These are phyloP conservation scores for Psephotus haematonotus DNA, from an alignment of 2,113 vertebrate genomes.

Conservation along the genomic window DNA sequence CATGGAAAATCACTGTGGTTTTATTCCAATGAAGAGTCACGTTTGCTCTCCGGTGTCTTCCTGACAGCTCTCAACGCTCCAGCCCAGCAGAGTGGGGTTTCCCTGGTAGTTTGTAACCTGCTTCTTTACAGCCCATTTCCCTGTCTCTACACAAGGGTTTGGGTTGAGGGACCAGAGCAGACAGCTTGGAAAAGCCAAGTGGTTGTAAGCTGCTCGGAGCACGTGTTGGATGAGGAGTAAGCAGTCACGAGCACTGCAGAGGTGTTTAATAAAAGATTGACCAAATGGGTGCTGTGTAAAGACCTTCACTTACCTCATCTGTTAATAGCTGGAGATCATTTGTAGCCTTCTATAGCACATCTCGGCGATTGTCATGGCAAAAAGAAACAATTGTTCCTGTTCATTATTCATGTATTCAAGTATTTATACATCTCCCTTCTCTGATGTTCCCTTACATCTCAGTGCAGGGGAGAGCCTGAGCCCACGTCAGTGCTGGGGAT, in stretches of 20 bases:
- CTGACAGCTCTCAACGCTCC: background rate
- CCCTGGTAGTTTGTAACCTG: background rate
- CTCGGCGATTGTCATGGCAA: background rate
- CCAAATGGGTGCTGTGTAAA: background rate
- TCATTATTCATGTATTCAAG: background rate
- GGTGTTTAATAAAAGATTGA: background rate
- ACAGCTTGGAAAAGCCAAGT: background rate
- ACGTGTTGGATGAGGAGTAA: background rate
- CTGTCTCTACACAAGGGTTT: rapidly evolving
- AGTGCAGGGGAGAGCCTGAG: background rate
- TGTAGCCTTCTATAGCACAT: background rate
- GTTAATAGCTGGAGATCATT: background rate
- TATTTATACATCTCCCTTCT: background rate
- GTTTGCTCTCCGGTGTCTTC: background rate
- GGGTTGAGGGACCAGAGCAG: background rate
- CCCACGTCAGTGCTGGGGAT: rapidly evolving
- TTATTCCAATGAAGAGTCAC: background rate
- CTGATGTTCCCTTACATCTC: background rate
- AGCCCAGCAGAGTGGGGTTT: rapidly evolving
- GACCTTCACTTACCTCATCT: background rate
- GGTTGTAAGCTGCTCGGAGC: background rate
- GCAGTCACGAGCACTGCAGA: background rate
- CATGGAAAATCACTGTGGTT: rapidly evolving
- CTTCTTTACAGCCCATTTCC: background rate
- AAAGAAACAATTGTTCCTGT: background rate